Conservation (phyloP, 1,140 invertebrate genomes). For the Anastrepha ludens region DNA sequence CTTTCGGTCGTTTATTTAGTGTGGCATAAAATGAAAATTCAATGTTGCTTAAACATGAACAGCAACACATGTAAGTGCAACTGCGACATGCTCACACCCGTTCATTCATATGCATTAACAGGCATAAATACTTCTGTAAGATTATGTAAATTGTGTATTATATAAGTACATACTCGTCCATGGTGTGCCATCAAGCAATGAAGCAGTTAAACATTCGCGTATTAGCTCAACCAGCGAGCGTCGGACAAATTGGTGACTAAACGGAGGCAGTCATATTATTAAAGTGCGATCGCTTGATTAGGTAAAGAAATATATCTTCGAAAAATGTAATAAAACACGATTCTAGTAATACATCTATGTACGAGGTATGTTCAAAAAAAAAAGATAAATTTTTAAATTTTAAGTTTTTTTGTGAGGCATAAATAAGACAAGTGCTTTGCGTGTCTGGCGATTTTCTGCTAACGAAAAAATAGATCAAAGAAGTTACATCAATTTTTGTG, state of each 20-base stretch:
- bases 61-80: slow-evolving; percentile 46
- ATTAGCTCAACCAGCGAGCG: neutral
- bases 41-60: slow-evolving; percentile 38
- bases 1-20: neutral
- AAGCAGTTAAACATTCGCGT: neutral
- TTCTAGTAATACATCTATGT: too few relatives aligned
- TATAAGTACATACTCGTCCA: neutral
- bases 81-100: slow-evolving; percentile 3
- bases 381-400: too few relatives aligned
- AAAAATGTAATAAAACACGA: too few relatives aligned
- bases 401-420: too few relatives aligned
- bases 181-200: neutral
- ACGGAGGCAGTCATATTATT: neutral
- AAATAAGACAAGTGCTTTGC: too few relatives aligned
- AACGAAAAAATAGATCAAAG: too few relatives aligned
- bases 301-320: too few relatives aligned
- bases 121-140: too few relatives aligned
- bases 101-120: neutral
- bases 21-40: slow-evolving; percentile 23
- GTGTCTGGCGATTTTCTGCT: too few relatives aligned
- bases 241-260: neutral
- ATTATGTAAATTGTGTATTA: neutral
- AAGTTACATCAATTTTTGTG: too few relatives aligned
- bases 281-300: too few relatives aligned
- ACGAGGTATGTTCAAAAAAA: too few relatives aligned